Conservation (phyloP, 35 echinoderm and acorn worm species). For the Diadema setosum region DNA sequence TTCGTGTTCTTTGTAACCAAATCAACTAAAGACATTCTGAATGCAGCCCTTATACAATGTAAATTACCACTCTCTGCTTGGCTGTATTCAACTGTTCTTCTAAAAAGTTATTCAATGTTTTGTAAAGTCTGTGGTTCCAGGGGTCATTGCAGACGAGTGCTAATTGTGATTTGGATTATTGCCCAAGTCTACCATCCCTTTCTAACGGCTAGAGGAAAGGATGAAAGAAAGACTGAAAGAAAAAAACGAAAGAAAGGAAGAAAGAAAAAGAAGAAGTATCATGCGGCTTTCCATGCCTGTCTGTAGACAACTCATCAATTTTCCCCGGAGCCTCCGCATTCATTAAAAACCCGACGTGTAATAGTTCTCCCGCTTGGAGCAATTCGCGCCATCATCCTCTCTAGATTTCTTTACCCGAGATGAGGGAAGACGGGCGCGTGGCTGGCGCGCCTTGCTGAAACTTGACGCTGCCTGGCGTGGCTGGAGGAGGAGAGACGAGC, state of each 20-base stretch:
- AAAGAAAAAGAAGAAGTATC: neutral
- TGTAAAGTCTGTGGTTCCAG: too few species aligned
- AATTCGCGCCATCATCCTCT: neutral
- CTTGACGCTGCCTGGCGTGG: neutral
- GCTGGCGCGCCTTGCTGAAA: neutral
- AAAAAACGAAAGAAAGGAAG: neutral
- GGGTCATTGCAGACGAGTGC: too few species aligned
- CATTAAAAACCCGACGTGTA: neutral
- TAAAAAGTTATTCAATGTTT: too few species aligned
- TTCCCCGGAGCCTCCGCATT: neutral
- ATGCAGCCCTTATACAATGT: too few species aligned
- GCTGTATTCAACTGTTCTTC: too few species aligned
- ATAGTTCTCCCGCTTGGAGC: neutral
- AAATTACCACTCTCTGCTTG: too few species aligned
- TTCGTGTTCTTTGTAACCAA: too few species aligned
- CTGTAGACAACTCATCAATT: neutral
- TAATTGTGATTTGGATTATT: too few species aligned
- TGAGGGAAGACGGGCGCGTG: neutral
- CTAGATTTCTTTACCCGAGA: neutral
- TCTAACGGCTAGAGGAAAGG: too few species aligned
- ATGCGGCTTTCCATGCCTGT: neutral
- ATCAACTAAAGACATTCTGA: too few species aligned
- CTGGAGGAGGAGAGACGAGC: neutral
- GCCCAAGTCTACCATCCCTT: too few species aligned
- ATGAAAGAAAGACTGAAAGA: too few species aligned